Conservation (phyloP, 2,888 invertebrate species). For the Drosophila borealis region DNA sequence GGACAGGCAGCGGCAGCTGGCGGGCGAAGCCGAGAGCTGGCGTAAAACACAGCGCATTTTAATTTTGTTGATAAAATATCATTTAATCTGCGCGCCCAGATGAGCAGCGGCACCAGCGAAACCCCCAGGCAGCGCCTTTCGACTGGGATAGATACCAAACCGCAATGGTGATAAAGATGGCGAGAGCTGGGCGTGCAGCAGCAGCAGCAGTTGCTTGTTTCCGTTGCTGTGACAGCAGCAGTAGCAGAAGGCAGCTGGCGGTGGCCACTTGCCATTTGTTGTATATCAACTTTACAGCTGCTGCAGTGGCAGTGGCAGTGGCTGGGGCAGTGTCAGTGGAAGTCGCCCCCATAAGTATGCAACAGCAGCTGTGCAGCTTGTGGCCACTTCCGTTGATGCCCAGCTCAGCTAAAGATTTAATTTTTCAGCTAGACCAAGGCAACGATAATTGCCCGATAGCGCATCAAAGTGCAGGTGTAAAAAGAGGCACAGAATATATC, state of each 20-base stretch:
- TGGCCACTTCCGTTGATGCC: slow-evolving; percentile 48
- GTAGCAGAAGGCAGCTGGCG: slow-evolving; percentile 14
- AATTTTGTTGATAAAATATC: slow-evolving; percentile 76
- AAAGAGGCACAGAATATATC: slow-evolving; percentile 3
- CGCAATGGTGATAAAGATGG: slow-evolving; percentile 48
- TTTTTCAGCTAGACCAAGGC: slow-evolving; percentile 24
- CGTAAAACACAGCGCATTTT: slow-evolving; percentile 54
- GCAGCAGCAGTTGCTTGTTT: slow-evolving; percentile 37
- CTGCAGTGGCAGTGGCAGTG: slow-evolving; percentile 2
- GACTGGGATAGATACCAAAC: slow-evolving; percentile 27
- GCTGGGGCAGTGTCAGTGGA: slow-evolving; percentile 39
- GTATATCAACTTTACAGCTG: slow-evolving; percentile 49
- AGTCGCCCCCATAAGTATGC: slow-evolving; percentile 51
- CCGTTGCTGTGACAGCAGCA: slow-evolving; percentile 50
- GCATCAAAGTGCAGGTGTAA: slow-evolving; percentile 21
- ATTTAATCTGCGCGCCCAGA: slow-evolving; percentile 70
- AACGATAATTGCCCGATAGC: slow-evolving; percentile 26
- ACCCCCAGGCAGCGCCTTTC: neutral
- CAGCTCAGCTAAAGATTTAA: slow-evolving; percentile 38
- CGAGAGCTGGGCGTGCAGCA: slow-evolving; percentile 15
- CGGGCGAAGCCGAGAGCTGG: slow-evolving; percentile 16
- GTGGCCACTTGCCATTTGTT: slow-evolving; percentile 44
- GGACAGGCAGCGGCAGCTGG: slow-evolving; percentile 11
- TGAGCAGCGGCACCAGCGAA: slow-evolving; percentile 25
- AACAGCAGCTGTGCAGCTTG: slow-evolving; percentile 39